Evolutionary conservation across 1,140 invertebrate species (phyloP), one percentile per base, ranked within the genome.

Genomic region (Pseudomyrmex dendroicus): DNA sequence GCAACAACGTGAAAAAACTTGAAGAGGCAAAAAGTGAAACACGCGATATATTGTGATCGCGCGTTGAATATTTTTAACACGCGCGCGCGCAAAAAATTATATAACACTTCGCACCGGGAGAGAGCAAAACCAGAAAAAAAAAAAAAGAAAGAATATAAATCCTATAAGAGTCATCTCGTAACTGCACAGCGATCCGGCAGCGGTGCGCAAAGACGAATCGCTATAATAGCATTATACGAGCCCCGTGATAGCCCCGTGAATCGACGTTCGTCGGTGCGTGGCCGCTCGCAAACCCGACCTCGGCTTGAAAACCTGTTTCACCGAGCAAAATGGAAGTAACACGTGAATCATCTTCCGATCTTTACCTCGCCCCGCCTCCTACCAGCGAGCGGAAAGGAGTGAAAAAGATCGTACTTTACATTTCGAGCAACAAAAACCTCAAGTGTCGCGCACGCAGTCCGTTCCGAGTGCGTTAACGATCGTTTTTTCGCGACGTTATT

Each of bases 281-380:
- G 54, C 44, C 57, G 22, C n/a, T 59, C 50, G 54, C 54, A 59
- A 59, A 72, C 22, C 56, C 57, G 76, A 80, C 7, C 35, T 35
- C 76, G 54, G 56, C 44, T 78, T 52, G 44, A 25, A 17, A 87
- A 87, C 80, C 84, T 85, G 84, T 87, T 87, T 68, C 35, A 62
- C 46, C 54, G 64, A 66, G 76, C 68, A 86, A 84, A 86, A 80
- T 87, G 78, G 80, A 63, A 87, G 80, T 76, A 64, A 73, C 54
- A 44, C 4, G 44, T 76, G 46, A 74, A 76, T 64, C 48, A 76
- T 82, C 46, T 80, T 5, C 35, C 66, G 48, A 61, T 50, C 70
- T 76, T 82, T 35, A 64, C 9, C 10, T 62, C 20, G 59, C 70
- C 25, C 57, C 59, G 80, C 80, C 59, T 82, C 76, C n/a, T 82